Base-by-base conservation (phyloP, 30 jellyfish, hydroid and myxozoan species). In the Turritopsis dohrnii region DNA sequence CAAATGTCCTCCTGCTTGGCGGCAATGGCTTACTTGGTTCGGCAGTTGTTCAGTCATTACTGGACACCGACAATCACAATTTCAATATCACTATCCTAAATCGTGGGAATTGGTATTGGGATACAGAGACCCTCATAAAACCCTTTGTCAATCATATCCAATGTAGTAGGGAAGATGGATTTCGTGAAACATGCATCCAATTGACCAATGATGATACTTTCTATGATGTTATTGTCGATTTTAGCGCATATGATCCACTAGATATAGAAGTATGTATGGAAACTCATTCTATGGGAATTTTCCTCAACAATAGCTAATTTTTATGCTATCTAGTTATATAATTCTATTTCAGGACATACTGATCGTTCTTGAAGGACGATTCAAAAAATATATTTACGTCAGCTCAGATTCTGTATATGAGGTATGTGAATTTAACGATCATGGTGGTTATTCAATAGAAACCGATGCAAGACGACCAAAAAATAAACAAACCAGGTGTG, bases 71-170 rank as follows among this genome's bases (percentile, higher is more conserved):
- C 17, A 41, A 66, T 5, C 52, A 26, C 5, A 7, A 82, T 4
- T 8, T 28, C 77, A 75, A 84, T 41, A 41, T 74, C 71, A 29
- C 81, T 18, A 23, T 84, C 17, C 30, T 75, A 21, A 84, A 84
- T 41, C 52, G 90, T 17, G 90, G 90, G 26, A 84, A 84, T 23
- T 84, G 90, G 90, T 84, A 84, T 65, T 84, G 90, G 90, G 90
- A 84, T 84, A 21, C 90, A 21, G 90, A 23, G 26, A 66, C 41
- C 28, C 22, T 65, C 52, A 31, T 84, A 24, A 73, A 73, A 30
- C 90, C 90, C 20, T 84, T 52, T 52, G 90, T 84, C 16, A 74
- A 75, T 19, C 90, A 84, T 76, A 21, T 73, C 52, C 60, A 73
- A 24, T 84, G 90, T 52, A 84, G 71, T 22, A 31, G 90, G 20